phyloP scores from a whole-genome alignment of 1,140 invertebrate species.

The Calephelis nemesis region DNA sequence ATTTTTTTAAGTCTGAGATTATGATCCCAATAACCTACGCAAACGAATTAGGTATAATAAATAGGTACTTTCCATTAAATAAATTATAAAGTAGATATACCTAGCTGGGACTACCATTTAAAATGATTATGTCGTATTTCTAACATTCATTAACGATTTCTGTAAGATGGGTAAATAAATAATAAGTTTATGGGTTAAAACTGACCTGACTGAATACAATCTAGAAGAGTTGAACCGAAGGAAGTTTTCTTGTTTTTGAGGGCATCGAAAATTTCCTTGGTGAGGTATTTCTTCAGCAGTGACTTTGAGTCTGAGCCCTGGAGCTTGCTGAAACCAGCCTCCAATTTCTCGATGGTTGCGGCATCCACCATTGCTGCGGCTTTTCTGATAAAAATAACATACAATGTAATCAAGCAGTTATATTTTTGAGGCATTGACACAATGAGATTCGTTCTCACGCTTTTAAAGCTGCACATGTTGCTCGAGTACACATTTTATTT shows the following conservation, averaged over 20 bases:
- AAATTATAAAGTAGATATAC: too few species aligned
- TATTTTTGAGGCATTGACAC: constrained; percentile 7
- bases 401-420: constrained; percentile 25
- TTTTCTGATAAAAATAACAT: constrained; percentile 81
- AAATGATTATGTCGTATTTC: background rate
- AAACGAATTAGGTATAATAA: too few species aligned
- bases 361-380: constrained; percentile 91
- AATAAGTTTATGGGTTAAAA: constrained; percentile 5
- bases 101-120: too few species aligned
- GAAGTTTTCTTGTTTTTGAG: constrained; percentile 95
- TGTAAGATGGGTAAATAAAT: background rate
- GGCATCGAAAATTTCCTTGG: constrained; percentile 93
- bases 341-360: constrained; percentile 92
- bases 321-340: constrained; percentile 93
- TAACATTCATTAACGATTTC: background rate
- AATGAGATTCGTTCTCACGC: constrained; percentile 56
- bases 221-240: constrained; percentile 92
- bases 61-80: too few species aligned
- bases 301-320: constrained; percentile 94
- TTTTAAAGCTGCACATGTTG: constrained; percentile 70
- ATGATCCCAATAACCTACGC: too few species aligned
- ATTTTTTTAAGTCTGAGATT: too few species aligned
- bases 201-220: constrained; percentile 93
- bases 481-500: constrained; percentile 69
- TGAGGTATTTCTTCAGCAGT: constrained; percentile 95